A percentile compares a stretch with the other conserved stretches of the same genome.
Evolutionary conservation across 1,140 invertebrate species (phyloP).

Genomic region (Leptonema lineaticorne): DNA sequence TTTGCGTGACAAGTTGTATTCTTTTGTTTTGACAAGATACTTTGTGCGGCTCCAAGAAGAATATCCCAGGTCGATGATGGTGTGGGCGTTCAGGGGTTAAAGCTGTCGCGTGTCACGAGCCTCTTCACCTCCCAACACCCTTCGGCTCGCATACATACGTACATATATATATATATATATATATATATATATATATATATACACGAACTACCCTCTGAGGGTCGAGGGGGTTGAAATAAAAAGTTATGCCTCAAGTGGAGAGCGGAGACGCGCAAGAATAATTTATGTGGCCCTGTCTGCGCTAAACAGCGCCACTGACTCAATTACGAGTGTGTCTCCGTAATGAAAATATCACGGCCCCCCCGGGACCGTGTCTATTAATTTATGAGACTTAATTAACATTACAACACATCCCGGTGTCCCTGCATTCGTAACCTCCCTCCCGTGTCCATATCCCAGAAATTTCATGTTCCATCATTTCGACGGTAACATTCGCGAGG

Average conservation of each 20-base stretch:
- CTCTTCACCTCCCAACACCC: too few relatives aligned
- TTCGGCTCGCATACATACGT: too few relatives aligned
- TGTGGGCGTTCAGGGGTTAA: neutral
- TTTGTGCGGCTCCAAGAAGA: conserved; percentile 30
- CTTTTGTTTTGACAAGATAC: conserved; percentile 42
- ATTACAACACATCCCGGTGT: conserved; percentile 26
- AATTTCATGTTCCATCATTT: too few relatives aligned
- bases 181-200: too few relatives aligned
- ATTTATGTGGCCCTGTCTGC: conserved; percentile 38
- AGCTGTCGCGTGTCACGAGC: conserved; percentile 22
- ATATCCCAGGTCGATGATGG: neutral
- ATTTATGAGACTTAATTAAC: conserved; percentile 40
- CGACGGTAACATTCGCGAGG: too few relatives aligned
- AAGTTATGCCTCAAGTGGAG: conserved; percentile 39
- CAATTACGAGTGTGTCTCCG: conserved; percentile 39
- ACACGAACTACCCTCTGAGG: neutral
- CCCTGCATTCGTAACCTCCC: neutral
- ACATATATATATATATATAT: too few relatives aligned
- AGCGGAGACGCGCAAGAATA: conserved; percentile 38
- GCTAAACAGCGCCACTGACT: conserved; percentile 39
- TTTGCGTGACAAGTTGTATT: conserved; percentile 40
- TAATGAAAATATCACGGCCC: conserved; percentile 41
- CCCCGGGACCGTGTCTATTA: conserved; percentile 34
- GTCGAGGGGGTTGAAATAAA: conserved; percentile 34
- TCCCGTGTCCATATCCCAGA: neutral